These are phyloP conservation scores for Drosophila lacteicornis DNA, from an alignment of 1,140 invertebrate species.

Conservation along the genomic window DNA sequence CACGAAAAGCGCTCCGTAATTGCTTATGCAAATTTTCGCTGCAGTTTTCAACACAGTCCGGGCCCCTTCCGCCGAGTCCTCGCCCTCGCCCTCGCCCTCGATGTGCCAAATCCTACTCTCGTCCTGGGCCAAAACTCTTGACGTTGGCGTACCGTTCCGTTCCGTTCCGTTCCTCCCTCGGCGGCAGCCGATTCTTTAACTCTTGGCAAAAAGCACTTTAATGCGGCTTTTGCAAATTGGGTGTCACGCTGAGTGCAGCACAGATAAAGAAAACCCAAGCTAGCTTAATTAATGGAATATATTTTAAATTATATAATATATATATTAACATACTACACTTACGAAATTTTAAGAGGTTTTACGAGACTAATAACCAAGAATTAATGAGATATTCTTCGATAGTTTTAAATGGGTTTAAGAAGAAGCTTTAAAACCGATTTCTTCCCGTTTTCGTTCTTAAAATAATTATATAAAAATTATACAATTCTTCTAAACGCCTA, in stretches of 20 bases:
- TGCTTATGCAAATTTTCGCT: slow-evolving; percentile 73
- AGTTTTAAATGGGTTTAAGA: neutral
- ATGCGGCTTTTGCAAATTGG: slow-evolving; percentile 1
- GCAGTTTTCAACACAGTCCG: slow-evolving; percentile 45
- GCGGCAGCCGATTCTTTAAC: slow-evolving; percentile 19
- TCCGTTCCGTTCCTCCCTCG: neutral
- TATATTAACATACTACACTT: neutral
- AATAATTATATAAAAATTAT: too few species aligned
- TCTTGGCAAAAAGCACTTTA: slow-evolving; percentile 15
- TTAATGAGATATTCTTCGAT: neutral
- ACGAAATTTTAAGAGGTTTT: too few species aligned
- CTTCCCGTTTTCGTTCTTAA: neutral
- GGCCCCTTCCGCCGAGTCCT: too few species aligned
- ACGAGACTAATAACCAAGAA: too few species aligned
- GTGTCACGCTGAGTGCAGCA: slow-evolving; percentile 15
- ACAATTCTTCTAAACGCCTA: too few species aligned
- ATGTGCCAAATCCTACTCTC: slow-evolving; percentile 16
- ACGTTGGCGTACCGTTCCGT: slow-evolving; percentile 15
- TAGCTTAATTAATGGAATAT: neutral
- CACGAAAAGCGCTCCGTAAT: slow-evolving; percentile 61
- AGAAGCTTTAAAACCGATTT: neutral
- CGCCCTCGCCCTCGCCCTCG: neutral
- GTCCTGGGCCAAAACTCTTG: slow-evolving; percentile 18
- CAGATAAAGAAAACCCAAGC: slow-evolving; percentile 8
- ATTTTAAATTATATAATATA: neutral